phyloP scores from a whole-genome alignment of 2,888 invertebrate genomes.

The Nudaria mundana region DNA sequence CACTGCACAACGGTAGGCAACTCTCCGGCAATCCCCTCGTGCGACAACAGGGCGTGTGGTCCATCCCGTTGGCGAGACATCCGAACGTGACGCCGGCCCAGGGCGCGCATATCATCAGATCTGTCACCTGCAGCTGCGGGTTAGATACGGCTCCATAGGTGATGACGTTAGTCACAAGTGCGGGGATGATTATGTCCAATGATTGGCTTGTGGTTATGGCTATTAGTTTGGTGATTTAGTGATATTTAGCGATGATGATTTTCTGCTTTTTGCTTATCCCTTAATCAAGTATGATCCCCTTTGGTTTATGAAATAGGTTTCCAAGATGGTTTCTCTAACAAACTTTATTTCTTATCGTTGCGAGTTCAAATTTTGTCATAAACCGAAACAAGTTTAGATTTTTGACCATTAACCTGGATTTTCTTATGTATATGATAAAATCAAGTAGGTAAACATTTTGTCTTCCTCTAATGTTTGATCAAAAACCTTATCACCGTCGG shows the following conservation, averaged over 20 bases:
- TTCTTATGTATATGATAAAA: too few species aligned
- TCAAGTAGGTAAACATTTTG: too few species aligned
- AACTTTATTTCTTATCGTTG: too few species aligned
- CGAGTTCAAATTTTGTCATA: too few species aligned
- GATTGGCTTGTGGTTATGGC: neutral
- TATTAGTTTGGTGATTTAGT: neutral
- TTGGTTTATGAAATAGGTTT: neutral
- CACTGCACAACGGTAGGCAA: constrained; percentile 89
- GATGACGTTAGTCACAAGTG: constrained; percentile 71
- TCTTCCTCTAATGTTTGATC: too few species aligned
- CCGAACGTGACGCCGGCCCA: constrained; percentile 91
- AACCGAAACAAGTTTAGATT: too few species aligned
- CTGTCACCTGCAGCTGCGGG: constrained; percentile 84
- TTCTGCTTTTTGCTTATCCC: too few species aligned
- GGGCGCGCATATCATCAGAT: constrained; percentile 94
- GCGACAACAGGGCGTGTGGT: constrained; percentile 91
- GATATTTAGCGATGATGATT: neutral
- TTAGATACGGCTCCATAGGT: constrained; percentile 53
- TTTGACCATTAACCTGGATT: too few species aligned
- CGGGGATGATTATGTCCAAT: neutral
- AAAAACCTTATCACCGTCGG: too few species aligned
- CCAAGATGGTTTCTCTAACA: neutral
- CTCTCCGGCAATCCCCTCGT: constrained; percentile 87
- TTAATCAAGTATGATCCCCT: too few species aligned
- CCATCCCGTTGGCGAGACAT: constrained; percentile 89